Evolutionary conservation across 2,797 vertebrate species (phyloP).

Genomic region (Oophaga sylvatica): DNA sequence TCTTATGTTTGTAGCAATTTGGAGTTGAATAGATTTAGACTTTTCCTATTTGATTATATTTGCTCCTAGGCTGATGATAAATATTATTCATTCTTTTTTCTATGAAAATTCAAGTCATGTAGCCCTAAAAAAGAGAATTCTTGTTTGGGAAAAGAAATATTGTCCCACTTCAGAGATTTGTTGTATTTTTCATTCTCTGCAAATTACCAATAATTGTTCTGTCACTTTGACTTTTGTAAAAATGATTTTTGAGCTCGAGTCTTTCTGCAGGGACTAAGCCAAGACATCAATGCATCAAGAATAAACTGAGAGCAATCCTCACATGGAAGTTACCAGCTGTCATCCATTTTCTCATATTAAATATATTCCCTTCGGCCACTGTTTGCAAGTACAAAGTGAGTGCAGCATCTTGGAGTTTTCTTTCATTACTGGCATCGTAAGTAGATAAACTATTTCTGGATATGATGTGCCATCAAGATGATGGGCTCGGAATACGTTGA

Average conservation of each 20-base stretch:
- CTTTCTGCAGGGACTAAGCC: conserved; percentile 41
- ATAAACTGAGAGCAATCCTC: conserved; percentile 47
- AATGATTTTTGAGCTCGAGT: conserved; percentile 25
- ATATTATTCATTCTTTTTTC: background rate
- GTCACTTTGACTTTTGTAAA: conserved; percentile 55
- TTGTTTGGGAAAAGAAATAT: conserved; percentile 42
- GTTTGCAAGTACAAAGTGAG: conserved; percentile 50
- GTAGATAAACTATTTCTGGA: conserved; percentile 38
- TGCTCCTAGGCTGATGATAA: background rate
- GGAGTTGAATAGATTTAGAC: too few relatives aligned
- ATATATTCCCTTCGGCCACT: conserved; percentile 53
- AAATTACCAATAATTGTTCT: conserved; percentile 58
- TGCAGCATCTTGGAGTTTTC: conserved; percentile 1
- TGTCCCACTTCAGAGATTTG: conserved; percentile 29
- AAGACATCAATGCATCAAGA: conserved; percentile 41
- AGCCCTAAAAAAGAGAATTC: background rate
- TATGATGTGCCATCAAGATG: background rate
- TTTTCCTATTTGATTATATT: background rate
- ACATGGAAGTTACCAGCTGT: conserved; percentile 41
- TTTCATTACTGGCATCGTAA: conserved; percentile 27
- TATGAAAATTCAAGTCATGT: background rate
- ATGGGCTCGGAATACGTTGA: conserved; percentile 4
- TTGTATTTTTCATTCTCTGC: conserved; percentile 41
- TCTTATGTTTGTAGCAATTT: background rate
- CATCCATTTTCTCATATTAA: conserved; percentile 55